Percentiles rank a stretch among this genome's conserved stretches.
Conservation (phyloP, 2,888 invertebrate genomes). For the Drosophila kanekoi region DNA sequence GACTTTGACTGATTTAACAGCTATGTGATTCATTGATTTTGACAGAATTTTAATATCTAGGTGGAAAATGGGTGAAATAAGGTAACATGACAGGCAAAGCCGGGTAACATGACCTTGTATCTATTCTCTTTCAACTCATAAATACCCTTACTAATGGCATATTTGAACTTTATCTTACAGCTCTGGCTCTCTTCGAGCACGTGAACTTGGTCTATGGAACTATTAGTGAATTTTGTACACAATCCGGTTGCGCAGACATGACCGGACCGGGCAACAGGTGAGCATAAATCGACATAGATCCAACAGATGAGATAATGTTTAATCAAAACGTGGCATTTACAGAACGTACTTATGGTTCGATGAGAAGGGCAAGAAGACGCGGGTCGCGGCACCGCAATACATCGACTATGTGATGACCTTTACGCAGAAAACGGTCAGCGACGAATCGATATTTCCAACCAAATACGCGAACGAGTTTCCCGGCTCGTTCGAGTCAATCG, state of each 20-base stretch:
- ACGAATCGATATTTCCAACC: conserved; percentile 98
- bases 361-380: conserved; percentile 99
- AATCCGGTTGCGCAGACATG: conserved; percentile 98
- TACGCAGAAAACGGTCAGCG: conserved; percentile 98
- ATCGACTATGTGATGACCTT: conserved; percentile 99
- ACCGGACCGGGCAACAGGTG: conserved; percentile 97
- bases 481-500: conserved; percentile 95
- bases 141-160: background rate
- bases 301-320: too few species aligned
- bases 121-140: too few species aligned
- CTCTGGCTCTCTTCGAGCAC: conserved; percentile 99
- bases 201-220: conserved; percentile 99
- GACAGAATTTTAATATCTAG: too few species aligned
- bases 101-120: too few species aligned
- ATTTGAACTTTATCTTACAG: conserved; percentile 86
- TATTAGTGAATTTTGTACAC: conserved; percentile 99
- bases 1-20: too few species aligned
- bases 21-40: too few species aligned
- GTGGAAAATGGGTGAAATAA: too few species aligned
- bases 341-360: conserved; percentile 99
- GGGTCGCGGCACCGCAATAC: conserved; percentile 98
- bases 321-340: conserved; percentile 66
- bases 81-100: too few species aligned
- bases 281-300: conserved; percentile 57
- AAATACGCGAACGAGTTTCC: conserved; percentile 99